These are phyloP conservation scores for Todus mexicanus DNA, from an alignment of 2,797 vertebrate genomes.

Conservation along the genomic window DNA sequence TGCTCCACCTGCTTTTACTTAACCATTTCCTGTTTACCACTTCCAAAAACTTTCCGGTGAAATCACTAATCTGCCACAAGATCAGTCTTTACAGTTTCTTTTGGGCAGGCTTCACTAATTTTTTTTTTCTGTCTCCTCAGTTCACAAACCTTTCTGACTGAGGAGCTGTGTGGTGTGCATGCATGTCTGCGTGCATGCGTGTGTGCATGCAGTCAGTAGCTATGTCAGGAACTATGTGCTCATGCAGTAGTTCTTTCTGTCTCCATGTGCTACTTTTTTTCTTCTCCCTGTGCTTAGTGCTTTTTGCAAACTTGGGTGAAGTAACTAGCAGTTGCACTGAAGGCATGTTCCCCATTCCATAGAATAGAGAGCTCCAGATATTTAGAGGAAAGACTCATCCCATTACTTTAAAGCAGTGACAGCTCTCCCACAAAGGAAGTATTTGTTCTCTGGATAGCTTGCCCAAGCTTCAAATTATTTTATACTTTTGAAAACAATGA, in stretches of 20 bases:
- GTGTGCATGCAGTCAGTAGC: not conserved
- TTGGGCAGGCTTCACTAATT: not conserved
- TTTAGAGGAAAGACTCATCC: not conserved
- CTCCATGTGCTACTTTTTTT: not conserved
- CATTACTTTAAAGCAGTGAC: not conserved
- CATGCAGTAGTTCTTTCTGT: not conserved
- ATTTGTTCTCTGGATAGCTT: not conserved
- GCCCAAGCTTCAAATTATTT: not conserved
- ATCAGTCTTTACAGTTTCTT: not conserved
- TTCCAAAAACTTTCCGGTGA: slow-evolving; percentile 55
- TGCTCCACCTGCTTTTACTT: slow-evolving; percentile 77
- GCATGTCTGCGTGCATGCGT: not conserved
- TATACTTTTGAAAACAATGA: not conserved
- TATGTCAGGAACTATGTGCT: not conserved
- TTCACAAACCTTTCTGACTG: not conserved
- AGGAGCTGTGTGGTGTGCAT: not conserved
- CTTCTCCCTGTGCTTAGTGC: not conserved
- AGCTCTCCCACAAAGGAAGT: not conserved
- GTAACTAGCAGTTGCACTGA: not conserved
- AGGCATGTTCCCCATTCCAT: not conserved
- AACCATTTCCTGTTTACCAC: slow-evolving; percentile 75
- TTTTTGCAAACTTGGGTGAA: not conserved
- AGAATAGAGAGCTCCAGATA: not conserved
- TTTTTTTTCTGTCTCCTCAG: not conserved
- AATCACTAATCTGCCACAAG: slow-evolving; percentile 14